Evolutionary conservation across 2,888 invertebrate genomes (phyloP), one percentile per base, ranked within the genome.

Genomic region (Cheilosia soror): DNA sequence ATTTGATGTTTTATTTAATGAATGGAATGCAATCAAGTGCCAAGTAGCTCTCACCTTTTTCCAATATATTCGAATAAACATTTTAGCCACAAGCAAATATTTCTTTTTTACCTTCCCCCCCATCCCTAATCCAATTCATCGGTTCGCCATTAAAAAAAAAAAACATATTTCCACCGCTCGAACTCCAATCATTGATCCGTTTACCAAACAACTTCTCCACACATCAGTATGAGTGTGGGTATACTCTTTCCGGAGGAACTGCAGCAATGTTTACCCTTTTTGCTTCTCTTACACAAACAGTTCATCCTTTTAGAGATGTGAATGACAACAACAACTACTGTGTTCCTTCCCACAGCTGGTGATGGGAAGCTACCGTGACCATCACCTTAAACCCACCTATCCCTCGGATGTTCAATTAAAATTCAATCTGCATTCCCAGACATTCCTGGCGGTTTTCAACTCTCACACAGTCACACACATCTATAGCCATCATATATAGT

Each of bases 371-470:
- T 4, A 47, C 47, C 4, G 5, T 15, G 20, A 47, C 47, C 15
- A 29, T 72, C 69, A 25, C 51, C 13, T 51, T 9, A 51, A 27
- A 51, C 51, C 51, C 13, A 29, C 27, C 25, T 79, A 79, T 75
- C 69, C 69, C 49, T 79, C 65, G 79, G 79, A 84, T 75, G 79
- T 84, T 79, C 84, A 84, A 84, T 84, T 84, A 84, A 79, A 84
- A 84, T 84, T 84, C 84, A 84, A 79, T 79, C 84, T 84, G 69
- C 75, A 84, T 71, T 79, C 31, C 53, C 69, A 75, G 84, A 66
- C 69, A 80, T 84, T 84, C 53, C 73, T 71, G 47, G 65, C 40
- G 75, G 80, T 76, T 84, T 73, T 31, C 27, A 75, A 15, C 15
- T 44, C 44, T 13, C 66, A 53, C 55, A 53, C 82, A 63, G 62